These are phyloP conservation scores for Muscina levida DNA, from an alignment of 2,888 invertebrate genomes.

Conservation along the genomic window DNA sequence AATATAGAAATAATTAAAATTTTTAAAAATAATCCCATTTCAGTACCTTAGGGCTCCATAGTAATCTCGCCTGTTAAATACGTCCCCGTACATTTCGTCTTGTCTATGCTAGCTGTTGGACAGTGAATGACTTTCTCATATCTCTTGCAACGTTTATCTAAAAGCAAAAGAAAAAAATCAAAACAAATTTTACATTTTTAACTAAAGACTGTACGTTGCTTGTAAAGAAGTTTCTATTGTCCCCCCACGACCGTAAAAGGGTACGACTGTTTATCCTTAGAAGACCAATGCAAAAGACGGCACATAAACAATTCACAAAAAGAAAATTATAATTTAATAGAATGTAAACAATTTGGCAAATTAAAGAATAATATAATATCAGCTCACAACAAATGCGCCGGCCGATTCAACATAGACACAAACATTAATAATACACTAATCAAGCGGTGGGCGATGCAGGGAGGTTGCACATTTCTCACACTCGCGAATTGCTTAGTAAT, in stretches of 20 bases:
- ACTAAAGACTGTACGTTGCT: constrained; percentile 45
- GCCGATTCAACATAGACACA: constrained; percentile 20
- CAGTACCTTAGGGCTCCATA: too few species aligned
- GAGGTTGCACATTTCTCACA: constrained; percentile 54
- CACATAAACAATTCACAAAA: constrained; percentile 53
- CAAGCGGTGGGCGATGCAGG: constrained; percentile 42
- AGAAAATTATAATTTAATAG: constrained; percentile 77
- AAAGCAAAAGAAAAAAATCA: constrained; percentile 22
- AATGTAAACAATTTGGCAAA: constrained; percentile 79
- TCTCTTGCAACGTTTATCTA: constrained; percentile 45
- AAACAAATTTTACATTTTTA: constrained; percentile 24
- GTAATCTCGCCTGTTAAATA: too few species aligned
- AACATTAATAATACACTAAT: constrained; percentile 18
- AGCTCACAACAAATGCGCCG: constrained; percentile 6
- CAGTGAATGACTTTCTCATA: constrained; percentile 58
- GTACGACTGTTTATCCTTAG: constrained; percentile 69
- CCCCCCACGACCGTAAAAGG: constrained; percentile 63
- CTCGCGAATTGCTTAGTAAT: background rate
- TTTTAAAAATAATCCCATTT: too few species aligned
- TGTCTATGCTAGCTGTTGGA: constrained; percentile 28
- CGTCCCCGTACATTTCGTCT: too few species aligned
- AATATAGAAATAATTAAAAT: too few species aligned
- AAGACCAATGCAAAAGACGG: constrained; percentile 67
- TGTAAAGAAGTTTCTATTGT: constrained; percentile 53
- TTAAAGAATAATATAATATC: constrained; percentile 78